Percentiles rank a stretch among this genome's conserved stretches.
Conservation (phyloP, 1,140 invertebrate genomes). For the Ctenoplectra terminalis region DNA sequence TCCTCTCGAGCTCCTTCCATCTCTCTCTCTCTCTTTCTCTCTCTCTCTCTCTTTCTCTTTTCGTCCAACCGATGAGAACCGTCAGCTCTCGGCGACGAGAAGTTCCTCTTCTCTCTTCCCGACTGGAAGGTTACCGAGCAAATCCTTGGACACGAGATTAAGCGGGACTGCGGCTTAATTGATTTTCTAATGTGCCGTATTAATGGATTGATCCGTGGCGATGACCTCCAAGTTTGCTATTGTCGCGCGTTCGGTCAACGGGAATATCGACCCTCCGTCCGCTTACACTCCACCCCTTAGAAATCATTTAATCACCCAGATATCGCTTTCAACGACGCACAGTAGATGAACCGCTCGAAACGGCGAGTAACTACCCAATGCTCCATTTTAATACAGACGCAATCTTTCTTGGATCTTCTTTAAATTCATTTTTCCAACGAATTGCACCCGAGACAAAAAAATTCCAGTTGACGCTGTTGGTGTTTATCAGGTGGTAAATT, state of each 20-base stretch:
- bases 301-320: constrained; percentile 19
- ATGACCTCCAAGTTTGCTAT: constrained; percentile 40
- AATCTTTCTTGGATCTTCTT: constrained; percentile 50
- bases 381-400: constrained; percentile 40
- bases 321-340: constrained; percentile 29
- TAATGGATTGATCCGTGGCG: constrained; percentile 50
- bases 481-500: constrained; percentile 11
- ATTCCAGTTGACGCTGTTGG: constrained; percentile 31
- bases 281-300: neutral
- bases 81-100: constrained; percentile 24
- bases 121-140: constrained; percentile 21
- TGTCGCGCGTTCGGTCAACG: constrained; percentile 33
- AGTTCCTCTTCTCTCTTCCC: neutral
- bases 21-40: constrained; percentile 15
- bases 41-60: constrained; percentile 16
- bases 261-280: constrained; percentile 23
- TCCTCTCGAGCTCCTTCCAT: neutral
- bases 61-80: constrained; percentile 33
- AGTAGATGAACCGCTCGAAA: constrained; percentile 54
- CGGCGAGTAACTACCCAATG: constrained; percentile 64
- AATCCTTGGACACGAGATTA: constrained; percentile 57
- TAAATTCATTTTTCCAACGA: constrained; percentile 34
- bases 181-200: constrained; percentile 59
- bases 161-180: constrained; percentile 50
- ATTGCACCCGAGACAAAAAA: too few species aligned